Conservation (phyloP, 1,140 invertebrate genomes). For the Protaetia brevitarsis region DNA sequence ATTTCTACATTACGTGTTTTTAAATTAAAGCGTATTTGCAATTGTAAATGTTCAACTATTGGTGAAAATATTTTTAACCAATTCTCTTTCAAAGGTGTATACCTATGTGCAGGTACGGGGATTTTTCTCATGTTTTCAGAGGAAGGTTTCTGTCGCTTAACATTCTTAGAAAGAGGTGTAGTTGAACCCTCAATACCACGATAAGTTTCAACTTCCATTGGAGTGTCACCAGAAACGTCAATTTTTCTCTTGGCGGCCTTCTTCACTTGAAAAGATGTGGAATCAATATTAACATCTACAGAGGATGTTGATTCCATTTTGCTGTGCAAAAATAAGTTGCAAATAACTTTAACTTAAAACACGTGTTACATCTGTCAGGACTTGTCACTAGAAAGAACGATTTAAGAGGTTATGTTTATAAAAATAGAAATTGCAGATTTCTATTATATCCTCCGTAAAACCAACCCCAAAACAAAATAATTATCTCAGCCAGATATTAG, state of each 20-base stretch:
- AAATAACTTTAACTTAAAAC: not conserved
- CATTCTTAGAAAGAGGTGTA: constrained; percentile 48
- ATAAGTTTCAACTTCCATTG: constrained; percentile 62
- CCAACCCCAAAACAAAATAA: too few species aligned
- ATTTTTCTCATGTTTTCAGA: constrained; percentile 61
- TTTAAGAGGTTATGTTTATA: too few species aligned
- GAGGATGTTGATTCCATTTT: not conserved
- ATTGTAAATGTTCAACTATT: constrained; percentile 89
- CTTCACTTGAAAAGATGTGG: constrained; percentile 56
- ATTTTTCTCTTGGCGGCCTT: constrained; percentile 55
- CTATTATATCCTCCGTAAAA: too few species aligned
- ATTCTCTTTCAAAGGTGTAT: constrained; percentile 90
- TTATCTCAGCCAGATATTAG: too few species aligned
- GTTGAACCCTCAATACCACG: constrained; percentile 62
- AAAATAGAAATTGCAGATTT: too few species aligned
- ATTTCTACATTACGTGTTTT: constrained; percentile 90
- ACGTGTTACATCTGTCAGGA: not conserved
- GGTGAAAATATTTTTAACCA: constrained; percentile 98
- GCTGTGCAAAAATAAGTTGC: not conserved
- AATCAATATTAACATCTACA: constrained; percentile 52
- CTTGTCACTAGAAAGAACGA: not conserved
- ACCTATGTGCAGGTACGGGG: constrained; percentile 67
- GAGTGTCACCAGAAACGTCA: constrained; percentile 50
- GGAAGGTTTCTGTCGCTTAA: constrained; percentile 58
- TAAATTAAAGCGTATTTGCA: constrained; percentile 94